phyloP scores from a whole-genome alignment of 2,113 vertebrate species.

The Chrysochloris asiatica region DNA sequence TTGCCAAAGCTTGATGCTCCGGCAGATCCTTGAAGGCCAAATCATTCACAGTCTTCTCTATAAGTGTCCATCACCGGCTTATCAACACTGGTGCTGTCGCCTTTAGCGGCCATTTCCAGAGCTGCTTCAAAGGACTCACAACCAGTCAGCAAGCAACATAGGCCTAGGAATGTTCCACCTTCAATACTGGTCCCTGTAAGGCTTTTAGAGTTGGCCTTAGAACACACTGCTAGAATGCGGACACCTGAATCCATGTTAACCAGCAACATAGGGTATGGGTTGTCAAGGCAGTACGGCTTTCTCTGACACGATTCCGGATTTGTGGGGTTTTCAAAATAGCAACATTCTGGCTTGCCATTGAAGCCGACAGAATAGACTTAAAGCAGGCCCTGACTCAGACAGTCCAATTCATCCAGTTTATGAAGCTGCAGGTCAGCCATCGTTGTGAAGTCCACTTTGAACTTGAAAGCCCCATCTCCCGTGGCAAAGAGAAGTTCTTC shows the following conservation, averaged over 20 bases:
- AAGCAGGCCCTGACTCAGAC: constrained; percentile 96
- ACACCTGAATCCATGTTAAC: constrained; percentile 99
- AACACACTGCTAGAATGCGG: constrained; percentile 98
- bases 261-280: constrained; percentile 99
- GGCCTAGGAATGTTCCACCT: constrained; percentile 97
- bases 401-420: constrained; percentile 98
- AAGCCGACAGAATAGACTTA: constrained; percentile 96
- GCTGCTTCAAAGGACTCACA: constrained; percentile 99
- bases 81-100: constrained; percentile 98
- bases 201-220: constrained; percentile 96
- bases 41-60: constrained; percentile 97
- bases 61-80: constrained; percentile 99
- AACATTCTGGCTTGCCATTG: constrained; percentile 96
- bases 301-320: constrained; percentile 96
- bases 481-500: constrained; percentile 99
- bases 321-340: constrained; percentile 97
- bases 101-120: constrained; percentile 97
- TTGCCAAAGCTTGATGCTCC: constrained; percentile 99
- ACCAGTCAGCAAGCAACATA: constrained; percentile 98
- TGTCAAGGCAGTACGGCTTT: constrained; percentile 95
- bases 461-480: constrained; percentile 97
- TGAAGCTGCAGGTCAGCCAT: constrained; percentile 95
- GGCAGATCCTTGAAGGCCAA: constrained; percentile 95
- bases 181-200: constrained; percentile 98
- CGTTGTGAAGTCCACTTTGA: constrained; percentile 96